A percentile compares a stretch with the other conserved stretches of the same genome.
These are phyloP conservation scores for Paradisaea rubra DNA, from an alignment of 2,113 vertebrate genomes.

Conservation along the genomic window DNA sequence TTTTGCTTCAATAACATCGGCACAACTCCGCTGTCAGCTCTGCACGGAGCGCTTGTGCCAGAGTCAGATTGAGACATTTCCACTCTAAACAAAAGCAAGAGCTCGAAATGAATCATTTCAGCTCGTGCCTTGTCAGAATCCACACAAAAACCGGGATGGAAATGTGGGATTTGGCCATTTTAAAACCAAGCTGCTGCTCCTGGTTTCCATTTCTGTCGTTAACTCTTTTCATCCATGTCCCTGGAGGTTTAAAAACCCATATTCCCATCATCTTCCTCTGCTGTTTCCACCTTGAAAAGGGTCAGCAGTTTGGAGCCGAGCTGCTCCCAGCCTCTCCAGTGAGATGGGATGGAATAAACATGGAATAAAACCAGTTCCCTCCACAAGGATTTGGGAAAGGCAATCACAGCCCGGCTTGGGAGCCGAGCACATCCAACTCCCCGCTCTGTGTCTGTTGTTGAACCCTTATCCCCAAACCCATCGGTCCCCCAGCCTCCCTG, in stretches of 20 bases:
- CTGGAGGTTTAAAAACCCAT: not conserved
- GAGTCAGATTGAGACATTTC: not conserved
- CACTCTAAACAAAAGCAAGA: conserved; percentile 15
- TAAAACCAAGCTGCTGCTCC: not conserved
- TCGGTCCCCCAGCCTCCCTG: not conserved
- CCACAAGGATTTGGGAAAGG: not conserved
- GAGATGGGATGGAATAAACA: not conserved
- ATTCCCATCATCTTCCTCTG: not conserved
- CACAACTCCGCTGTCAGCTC: not conserved
- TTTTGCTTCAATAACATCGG: not conserved
- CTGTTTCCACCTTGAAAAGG: not conserved
- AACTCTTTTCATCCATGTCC: not conserved
- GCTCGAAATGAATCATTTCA: not conserved
- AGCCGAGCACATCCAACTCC: not conserved
- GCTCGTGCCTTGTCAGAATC: conserved; percentile 8
- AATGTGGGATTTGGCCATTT: not conserved
- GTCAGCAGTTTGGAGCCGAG: not conserved
- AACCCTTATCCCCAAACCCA: not conserved
- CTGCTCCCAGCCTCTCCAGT: not conserved
- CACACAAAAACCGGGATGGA: not conserved
- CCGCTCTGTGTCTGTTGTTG: fast-evolving
- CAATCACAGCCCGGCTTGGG: not conserved
- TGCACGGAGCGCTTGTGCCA: not conserved
- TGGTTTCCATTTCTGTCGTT: not conserved
- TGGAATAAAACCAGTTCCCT: not conserved